phyloP scores from a whole-genome alignment of 2,113 vertebrate genomes.

The Vulpes lagopus region DNA sequence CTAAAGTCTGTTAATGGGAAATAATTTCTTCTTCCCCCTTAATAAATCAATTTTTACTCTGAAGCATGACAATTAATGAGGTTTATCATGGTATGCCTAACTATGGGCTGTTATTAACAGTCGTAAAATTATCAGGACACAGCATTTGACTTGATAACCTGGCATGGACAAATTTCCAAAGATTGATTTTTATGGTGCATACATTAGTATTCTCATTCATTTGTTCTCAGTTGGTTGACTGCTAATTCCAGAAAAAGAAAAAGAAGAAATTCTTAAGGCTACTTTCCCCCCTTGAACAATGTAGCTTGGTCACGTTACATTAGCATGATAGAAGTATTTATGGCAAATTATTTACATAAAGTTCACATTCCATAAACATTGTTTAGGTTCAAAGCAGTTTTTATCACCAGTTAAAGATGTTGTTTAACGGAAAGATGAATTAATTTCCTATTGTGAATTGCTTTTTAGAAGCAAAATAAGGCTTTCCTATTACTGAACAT shows the following conservation, averaged over 20 bases:
- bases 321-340: not conserved
- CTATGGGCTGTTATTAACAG: conserved; percentile 60
- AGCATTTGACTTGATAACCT: conserved; percentile 61
- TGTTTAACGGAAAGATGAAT: not conserved
- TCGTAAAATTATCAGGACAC: conserved; percentile 73
- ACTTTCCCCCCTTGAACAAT: not conserved
- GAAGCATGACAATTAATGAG: conserved; percentile 71
- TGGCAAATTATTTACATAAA: conserved; percentile 42
- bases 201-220: not conserved
- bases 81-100: conserved; percentile 60
- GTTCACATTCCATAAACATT: conserved; percentile 27
- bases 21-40: conserved; percentile 50
- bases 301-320: not conserved
- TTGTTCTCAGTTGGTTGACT: conserved; percentile 2
- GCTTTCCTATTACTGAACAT: not conserved
- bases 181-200: conserved; percentile 65
- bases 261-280: conserved; percentile 15
- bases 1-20: conserved; percentile 43
- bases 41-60: conserved; percentile 69
- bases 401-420: not conserved
- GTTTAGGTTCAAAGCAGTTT: conserved; percentile 40
- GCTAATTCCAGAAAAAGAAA: not conserved
- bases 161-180: conserved; percentile 56
- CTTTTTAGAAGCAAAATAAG: conserved; percentile 30
- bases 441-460: not conserved